Base-by-base conservation (phyloP, 2,888 invertebrate genomes). In the Eilema depressum region DNA sequence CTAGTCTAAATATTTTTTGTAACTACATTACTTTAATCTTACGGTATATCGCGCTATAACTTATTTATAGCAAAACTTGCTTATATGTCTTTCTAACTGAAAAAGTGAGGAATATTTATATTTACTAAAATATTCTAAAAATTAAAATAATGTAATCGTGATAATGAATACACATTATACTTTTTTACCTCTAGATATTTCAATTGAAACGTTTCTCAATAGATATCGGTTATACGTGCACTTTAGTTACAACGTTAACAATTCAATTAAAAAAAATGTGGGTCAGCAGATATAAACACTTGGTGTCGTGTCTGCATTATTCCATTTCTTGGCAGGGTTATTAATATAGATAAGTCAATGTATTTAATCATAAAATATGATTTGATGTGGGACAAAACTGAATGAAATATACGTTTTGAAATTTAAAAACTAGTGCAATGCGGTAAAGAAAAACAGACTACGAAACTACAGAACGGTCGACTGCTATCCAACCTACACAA, bases 221-320 rank as follows among this genome's bases (percentile, higher is more conserved):
- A 4, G 73, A 84, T 83, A 81, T 75, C 70, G 79, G 74, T 80
- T 79, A 76, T 75, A 74, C 74, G 79, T 83, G 14, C 25, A 83
- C 84, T 85, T 85, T 82, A 75, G 87, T 89, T 86, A 84, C 85
- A 75, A 84, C 81, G 88, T 85, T 79, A 85, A 85, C 81, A 85
- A 84, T 85, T 81, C 74, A 79, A 73, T 83, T 77, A 75, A 64
- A 70, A 71, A 75, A 69, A n/a, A 81, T 76, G 63, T 77, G 62
- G 79, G 77, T 70, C 81, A 77, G 65, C 66, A 83, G 67, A 69
- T 47, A 68, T 65, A n/a, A n/a, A 69, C 33, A 70, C 70, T 69
- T 65, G 70, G 53, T 65, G 57, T 72, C 53, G 60, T 61, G 63
- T 70, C 70, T 72, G 71, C 70, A 69, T 72, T 79, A 70, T 47